Conservation (phyloP, 2,113 vertebrate species). For the Microtus ochrogaster region DNA sequence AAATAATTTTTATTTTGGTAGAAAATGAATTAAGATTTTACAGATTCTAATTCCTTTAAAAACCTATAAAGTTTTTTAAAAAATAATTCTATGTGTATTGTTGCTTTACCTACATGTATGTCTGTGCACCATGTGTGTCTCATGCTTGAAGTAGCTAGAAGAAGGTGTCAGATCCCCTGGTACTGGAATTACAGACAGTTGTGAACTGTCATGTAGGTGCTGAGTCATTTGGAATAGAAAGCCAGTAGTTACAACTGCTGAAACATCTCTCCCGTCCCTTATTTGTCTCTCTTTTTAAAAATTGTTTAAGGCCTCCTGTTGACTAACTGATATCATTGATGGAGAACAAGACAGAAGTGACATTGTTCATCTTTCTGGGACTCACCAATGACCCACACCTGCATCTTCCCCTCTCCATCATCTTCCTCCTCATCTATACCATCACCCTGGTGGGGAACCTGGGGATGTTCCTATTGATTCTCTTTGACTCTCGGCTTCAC, state of each 20-base stretch:
- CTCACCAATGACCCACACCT: neutral
- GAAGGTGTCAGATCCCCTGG: neutral
- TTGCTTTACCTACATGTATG: neutral
- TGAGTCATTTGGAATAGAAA: neutral
- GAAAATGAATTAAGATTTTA: neutral
- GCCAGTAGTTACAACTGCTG: neutral
- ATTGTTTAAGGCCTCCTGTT: neutral
- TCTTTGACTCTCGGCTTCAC: conserved; percentile 7
- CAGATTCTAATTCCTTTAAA: neutral
- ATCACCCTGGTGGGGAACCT: neutral
- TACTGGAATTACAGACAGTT: neutral
- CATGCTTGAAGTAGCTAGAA: neutral
- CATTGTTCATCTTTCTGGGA: conserved; percentile 8
- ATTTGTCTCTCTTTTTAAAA: too few relatives aligned
- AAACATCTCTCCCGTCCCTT: neutral
- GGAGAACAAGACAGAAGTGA: neutral
- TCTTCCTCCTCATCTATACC: conserved; percentile 23
- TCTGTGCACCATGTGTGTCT: neutral
- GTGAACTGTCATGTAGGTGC: neutral
- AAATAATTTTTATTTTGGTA: neutral
- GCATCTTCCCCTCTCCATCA: neutral
- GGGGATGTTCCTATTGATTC: neutral
- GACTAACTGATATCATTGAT: neutral
- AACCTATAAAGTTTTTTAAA: neutral
- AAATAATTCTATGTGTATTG: neutral